Evolutionary conservation across 2,888 invertebrate species (phyloP), one percentile per base, ranked within the genome.

Genomic region (Perizoma flavofasciatum): DNA sequence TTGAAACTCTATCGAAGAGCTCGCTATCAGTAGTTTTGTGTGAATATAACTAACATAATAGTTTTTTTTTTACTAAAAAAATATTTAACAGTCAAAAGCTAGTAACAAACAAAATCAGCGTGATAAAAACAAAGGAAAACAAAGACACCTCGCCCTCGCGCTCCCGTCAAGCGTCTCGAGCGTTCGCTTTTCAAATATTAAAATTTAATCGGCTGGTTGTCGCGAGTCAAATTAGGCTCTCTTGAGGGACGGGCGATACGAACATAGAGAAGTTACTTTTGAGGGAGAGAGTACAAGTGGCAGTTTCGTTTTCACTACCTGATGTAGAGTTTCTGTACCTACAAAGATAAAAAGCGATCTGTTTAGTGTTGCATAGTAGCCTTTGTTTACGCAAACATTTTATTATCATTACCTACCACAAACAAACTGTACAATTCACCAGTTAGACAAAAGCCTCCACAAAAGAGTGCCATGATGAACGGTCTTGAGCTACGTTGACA

Each of bases 181-280:
- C 80, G 75, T 77, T 76, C 83, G 83, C 87, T 89, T 85, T 89
- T 92, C 92, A 92, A 92, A 92, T 92, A 92, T 92, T 92, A 92
- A 92, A 92, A 92, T 92, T 92, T 92, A 92, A 92, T 92, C 92
- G 92, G 82, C 79, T 79, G 86, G 89, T 89, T 92, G 92, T 92
- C 92, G 92, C 92, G 86, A 89, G 89, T 88, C 91, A 83, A 92
- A 92, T 92, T 92, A 92, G 89, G 78, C 84, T 77, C 88, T 86
- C 89, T 79, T 83, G 86, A 88, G 90, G 84, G 83, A 88, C 76
- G 65, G 66, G 2, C 81, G 79, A 57, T 32, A 53, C 50, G 50
- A 61, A 43, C 58, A 56, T 65, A 70, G 68, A 75, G 48, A 65
- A 58, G 53, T 49, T 47, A 7, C n/a, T 8, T 6, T 43, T 37